Evolutionary conservation across 2,888 invertebrate species (phyloP).

Genomic region (Ptychoptera contaminata): DNA sequence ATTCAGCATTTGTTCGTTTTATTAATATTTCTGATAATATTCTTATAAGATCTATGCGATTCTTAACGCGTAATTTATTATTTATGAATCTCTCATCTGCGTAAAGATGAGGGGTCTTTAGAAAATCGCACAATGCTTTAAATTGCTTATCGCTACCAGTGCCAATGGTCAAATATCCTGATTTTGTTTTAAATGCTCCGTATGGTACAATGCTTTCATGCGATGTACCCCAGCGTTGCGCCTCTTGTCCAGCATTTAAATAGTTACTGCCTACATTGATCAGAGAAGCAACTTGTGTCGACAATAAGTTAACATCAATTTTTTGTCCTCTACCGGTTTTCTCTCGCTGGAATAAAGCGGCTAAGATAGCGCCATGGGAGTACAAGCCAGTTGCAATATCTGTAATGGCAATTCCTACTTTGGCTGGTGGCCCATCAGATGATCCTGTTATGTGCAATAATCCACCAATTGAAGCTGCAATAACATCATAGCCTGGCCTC

Average conservation of each 20-base stretch:
- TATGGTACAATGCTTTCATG: constrained; percentile 93
- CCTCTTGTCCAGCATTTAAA: constrained; percentile 68
- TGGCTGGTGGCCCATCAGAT: constrained; percentile 66
- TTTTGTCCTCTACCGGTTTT: constrained; percentile 75
- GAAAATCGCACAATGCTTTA: constrained; percentile 46
- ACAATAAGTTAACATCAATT: constrained; percentile 85
- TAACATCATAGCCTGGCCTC: constrained; percentile 91
- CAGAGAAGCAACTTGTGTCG: constrained; percentile 78
- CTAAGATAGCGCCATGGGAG: constrained; percentile 87
- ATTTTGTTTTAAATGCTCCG: constrained; percentile 69
- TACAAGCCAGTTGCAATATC: constrained; percentile 86
- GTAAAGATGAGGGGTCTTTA: constrained; percentile 44
- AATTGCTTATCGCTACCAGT: constrained; percentile 77
- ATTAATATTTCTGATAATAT: constrained; percentile 42
- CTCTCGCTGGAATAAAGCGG: constrained; percentile 64
- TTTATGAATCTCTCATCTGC: constrained; percentile 47
- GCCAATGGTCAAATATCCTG: constrained; percentile 75
- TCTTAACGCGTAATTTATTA: constrained; percentile 58
- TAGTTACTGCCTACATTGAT: constrained; percentile 84
- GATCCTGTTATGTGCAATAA: constrained; percentile 81
- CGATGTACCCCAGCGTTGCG: constrained; percentile 75
- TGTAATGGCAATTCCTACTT: constrained; percentile 84
- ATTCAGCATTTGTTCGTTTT: constrained; percentile 55
- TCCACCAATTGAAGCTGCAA: constrained; percentile 86
- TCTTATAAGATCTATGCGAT: constrained; percentile 51